Evolutionary conservation across 1,140 invertebrate genomes (phyloP), one percentile per base, ranked within the genome.

Genomic region (Telenomus remus): DNA sequence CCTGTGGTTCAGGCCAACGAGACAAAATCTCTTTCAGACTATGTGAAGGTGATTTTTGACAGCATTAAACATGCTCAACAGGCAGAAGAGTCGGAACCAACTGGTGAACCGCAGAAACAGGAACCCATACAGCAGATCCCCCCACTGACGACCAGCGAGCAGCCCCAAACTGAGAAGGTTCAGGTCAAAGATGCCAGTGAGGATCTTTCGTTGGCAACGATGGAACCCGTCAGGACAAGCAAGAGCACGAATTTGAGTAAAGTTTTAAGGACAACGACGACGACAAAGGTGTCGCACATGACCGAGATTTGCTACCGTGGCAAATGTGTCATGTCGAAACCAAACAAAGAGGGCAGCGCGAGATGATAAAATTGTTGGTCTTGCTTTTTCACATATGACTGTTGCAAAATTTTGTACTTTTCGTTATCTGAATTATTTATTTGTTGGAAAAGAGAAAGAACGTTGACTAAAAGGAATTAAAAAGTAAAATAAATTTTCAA

Each of bases 241-340:
- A 70, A 66, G 10, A 60, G 57, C 16, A 61, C 16, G 44, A 79
- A 69, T 83, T 81, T 92, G 60, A 86, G 89, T 68, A 89, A 91
- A 56, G 86, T 91, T 3, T 80, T 93, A 9, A 90, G 92, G 68
- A 94, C 94, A 0, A 93, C 93, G 0, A 94, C 93, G 47, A 94
- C 94, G 0, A 94, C 93, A 0, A 93, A 94, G 87, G 90, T 95
- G 34, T 94, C 94, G 7, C 92, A 95, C 68, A 94, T 95, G 90
- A 95, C 94, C 13, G 94, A 95, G 87, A 95, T 95, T 48, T 95
- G 94, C 79, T 95, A 93, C 82, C 91, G 93, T 80, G 94, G 94
- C 13, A 92, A 92, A 76, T 95, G 94, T 82, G 91, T 95, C 53
- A 94, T 95, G 87, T 93, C 93, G 7, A 92, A 88, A 75, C 86